Evolutionary conservation across 2,797 vertebrate genomes (phyloP).

Genomic region (Alcedo atthis): DNA sequence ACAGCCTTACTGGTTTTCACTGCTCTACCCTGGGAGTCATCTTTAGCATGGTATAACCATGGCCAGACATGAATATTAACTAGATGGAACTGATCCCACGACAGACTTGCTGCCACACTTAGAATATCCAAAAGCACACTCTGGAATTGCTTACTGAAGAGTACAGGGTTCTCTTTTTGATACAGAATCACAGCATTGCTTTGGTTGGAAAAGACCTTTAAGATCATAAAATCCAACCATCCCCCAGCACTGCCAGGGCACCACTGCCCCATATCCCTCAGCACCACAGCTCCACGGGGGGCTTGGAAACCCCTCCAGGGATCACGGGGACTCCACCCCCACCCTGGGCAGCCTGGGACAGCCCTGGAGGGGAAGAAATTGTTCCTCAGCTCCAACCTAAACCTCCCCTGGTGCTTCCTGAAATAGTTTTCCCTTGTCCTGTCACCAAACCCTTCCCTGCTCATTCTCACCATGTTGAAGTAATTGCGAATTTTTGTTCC

Average conservation of each 20-base stretch:
- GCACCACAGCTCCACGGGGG: background rate
- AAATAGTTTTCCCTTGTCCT: background rate
- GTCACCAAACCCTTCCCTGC: background rate
- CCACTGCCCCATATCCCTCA: background rate
- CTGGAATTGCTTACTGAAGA: background rate
- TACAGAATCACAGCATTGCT: background rate
- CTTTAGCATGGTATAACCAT: background rate
- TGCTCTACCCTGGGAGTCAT: background rate
- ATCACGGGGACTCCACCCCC: background rate
- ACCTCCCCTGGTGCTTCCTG: background rate
- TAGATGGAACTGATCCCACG: background rate
- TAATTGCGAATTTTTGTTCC: slow-evolving; percentile 96
- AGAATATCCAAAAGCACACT: background rate
- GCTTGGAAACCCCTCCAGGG: background rate
- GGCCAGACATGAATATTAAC: background rate
- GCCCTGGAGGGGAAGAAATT: background rate
- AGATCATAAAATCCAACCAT: background rate
- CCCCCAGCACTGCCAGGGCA: background rate
- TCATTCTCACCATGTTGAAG: slow-evolving; percentile 93
- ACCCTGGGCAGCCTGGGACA: background rate
- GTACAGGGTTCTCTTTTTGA: background rate
- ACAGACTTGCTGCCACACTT: background rate
- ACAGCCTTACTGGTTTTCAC: background rate
- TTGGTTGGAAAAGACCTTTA: background rate
- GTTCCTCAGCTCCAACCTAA: background rate